Conservation (phyloP, 1,140 invertebrate genomes). For the Limonius californicus region DNA sequence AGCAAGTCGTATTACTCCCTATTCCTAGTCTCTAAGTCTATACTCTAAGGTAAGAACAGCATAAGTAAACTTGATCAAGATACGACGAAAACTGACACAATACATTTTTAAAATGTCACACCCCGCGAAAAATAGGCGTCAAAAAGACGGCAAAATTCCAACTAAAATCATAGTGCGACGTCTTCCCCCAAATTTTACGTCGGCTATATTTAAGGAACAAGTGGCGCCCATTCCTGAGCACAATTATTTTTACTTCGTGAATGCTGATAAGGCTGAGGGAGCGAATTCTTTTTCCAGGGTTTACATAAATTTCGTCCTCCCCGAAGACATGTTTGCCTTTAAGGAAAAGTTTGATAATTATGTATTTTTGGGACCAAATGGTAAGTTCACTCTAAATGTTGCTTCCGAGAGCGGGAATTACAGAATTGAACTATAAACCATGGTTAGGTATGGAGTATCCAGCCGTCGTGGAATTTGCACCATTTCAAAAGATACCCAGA, state of each 20-base stretch:
- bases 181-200: conserved; percentile 67
- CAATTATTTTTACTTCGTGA: conserved; percentile 68
- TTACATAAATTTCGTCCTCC: conserved; percentile 63
- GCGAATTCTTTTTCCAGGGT: conserved; percentile 62
- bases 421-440: not conserved
- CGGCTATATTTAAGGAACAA: conserved; percentile 67
- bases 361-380: conserved; percentile 72
- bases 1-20: too few species aligned
- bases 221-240: conserved; percentile 67
- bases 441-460: conserved; percentile 58
- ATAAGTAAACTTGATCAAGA: too few species aligned
- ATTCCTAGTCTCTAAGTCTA: too few species aligned
- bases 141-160: not conserved
- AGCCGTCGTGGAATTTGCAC: conserved; percentile 73
- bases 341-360: conserved; percentile 77
- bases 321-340: conserved; percentile 66
- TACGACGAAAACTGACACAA: too few species aligned
- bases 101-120: conserved; percentile 2
- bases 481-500: conserved; percentile 69
- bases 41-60: too few species aligned
- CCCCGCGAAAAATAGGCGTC: not conserved
- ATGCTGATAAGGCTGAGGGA: conserved; percentile 34
- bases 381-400: conserved; percentile 41
- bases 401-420: too few species aligned
- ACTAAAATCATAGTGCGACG: conserved; percentile 67